phyloP scores from a whole-genome alignment of 2,888 invertebrate species.

The Eupithecia inturbata region DNA sequence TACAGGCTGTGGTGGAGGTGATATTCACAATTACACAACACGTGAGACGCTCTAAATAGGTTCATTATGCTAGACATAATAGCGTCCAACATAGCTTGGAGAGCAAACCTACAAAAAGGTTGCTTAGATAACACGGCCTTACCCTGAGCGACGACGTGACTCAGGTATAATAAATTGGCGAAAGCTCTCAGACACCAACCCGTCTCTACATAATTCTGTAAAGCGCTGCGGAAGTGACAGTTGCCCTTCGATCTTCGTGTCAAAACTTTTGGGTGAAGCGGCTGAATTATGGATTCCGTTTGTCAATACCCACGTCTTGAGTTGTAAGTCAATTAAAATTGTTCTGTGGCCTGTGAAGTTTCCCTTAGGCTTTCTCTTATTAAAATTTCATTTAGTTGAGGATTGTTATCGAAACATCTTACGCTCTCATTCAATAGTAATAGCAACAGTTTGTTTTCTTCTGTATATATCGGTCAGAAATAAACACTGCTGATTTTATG shows the following conservation, averaged over 20 bases:
- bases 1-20: no score
- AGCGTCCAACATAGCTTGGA: no score
- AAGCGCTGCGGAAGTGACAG: conserved; percentile 4
- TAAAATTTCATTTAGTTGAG: neutral
- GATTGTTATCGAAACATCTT: neutral
- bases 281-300: conserved; percentile 28
- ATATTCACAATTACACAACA: neutral
- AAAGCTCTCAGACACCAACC: conserved; percentile 7
- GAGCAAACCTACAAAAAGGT: neutral
- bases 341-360: neutral
- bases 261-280: conserved; percentile 24
- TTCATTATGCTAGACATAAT: no score
- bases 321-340: conserved; percentile 6
- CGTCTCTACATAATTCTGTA: conserved; percentile 24
- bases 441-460: no score
- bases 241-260: conserved; percentile 20
- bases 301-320: conserved; percentile 17
- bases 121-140: neutral
- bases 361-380: neutral
- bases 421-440: no score
- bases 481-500: neutral
- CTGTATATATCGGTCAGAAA: no score
- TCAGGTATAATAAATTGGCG: conserved; percentile 17
- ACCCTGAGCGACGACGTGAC: neutral
- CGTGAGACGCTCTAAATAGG: neutral